Base-by-base conservation (phyloP, 2,113 vertebrate species). In the Anhinga anhinga region DNA sequence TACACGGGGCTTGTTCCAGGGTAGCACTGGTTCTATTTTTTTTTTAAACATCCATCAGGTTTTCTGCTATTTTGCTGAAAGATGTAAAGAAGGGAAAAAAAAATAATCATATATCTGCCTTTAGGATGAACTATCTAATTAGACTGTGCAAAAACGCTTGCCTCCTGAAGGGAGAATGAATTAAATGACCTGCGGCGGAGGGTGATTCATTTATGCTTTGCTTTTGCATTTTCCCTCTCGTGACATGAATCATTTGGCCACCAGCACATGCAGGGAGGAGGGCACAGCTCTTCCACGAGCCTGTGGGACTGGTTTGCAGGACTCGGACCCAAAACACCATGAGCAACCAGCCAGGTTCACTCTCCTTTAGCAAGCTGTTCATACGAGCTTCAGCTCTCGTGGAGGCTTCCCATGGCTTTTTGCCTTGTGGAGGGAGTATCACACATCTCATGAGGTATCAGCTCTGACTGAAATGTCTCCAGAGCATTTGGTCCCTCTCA, bases 71-170 rank as follows among this genome's bases (percentile, higher is more conserved):
- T 95, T 88, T 66, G 11, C 82, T 89, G 72, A 55, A 92, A 97
- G 34, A 80, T 42, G 22, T 76, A 65, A 94, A 70, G 88, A 65
- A 92, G 29, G 42, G 29, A n/a, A 49, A n/a, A 55, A 15, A 36
- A 94, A 44, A 76, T 66, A 76, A 79, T 81, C 85, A 21, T 78
- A 76, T 42, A 82, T 44, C 95, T 96, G 89, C 94, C 86, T 94
- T 96, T 76, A 84, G 94, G 84, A 94, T 95, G 94, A 96, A 84
- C 76, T 97, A 74, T 85, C 86, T 97, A 97, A 98, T 97, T 96
- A 97, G 76, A 82, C 49, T 91, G 90, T 89, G 94, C 82, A 94
- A 65, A 98, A 95, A 32, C 3, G 5, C 82, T 97, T 88, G 29
- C 47, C 85, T 96, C 90, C 86, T 82, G 87, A 82, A 95, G 95